phyloP scores from a whole-genome alignment of 2,113 vertebrate genomes.

The Craseonycteris thonglongyai region DNA sequence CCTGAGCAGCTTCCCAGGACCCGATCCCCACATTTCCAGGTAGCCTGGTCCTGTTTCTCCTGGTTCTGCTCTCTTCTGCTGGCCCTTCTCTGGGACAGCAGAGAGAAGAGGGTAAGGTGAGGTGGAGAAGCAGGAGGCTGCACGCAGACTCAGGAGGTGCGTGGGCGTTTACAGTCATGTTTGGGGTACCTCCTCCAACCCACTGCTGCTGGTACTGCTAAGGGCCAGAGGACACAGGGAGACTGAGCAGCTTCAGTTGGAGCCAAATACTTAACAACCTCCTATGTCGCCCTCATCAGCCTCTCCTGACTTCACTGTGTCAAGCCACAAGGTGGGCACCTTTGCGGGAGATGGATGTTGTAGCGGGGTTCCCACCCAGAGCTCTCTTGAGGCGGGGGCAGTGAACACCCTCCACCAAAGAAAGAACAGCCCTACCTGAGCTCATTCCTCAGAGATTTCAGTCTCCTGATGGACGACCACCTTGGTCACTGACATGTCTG shows the following conservation, averaged over 20 bases:
- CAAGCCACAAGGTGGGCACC: background rate
- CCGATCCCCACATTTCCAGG: background rate
- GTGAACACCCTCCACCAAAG: background rate
- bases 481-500: conserved; percentile 98
- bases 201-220: background rate
- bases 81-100: background rate
- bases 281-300: background rate
- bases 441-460: conserved; percentile 90
- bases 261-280: background rate
- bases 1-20: background rate
- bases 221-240: background rate
- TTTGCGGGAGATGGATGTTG: background rate
- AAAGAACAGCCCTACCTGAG: conserved; percentile 33
- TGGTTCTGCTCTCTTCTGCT: background rate
- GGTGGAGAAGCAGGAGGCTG: background rate
- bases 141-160: background rate
- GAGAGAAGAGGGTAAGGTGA: background rate
- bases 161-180: background rate
- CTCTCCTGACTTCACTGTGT: background rate
- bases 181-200: background rate
- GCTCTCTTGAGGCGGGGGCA: background rate
- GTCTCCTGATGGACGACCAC: conserved; percentile 99
- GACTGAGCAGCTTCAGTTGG: background rate
- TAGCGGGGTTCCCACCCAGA: background rate
- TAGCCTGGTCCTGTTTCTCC: background rate